Evolutionary conservation across 2,888 invertebrate genomes (phyloP).

Genomic region (Pseudococcus longispinus): DNA sequence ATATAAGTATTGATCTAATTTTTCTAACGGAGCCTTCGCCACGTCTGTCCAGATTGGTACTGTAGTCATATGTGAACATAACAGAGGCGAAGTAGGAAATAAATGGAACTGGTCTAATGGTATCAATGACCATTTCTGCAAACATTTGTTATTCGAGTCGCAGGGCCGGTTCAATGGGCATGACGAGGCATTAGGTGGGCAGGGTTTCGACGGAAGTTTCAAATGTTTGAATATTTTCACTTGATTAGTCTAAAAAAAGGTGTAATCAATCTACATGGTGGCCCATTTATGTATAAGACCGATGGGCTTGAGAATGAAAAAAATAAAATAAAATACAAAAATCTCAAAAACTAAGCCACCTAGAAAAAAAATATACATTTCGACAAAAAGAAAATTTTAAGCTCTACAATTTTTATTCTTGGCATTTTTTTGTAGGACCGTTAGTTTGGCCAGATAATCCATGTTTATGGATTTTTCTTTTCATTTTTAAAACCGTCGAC

Average conservation of each 20-base stretch:
- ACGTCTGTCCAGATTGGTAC: background rate
- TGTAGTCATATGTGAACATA: background rate
- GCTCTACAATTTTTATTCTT: no score
- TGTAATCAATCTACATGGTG: background rate
- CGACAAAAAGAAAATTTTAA: no score
- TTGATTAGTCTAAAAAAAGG: background rate
- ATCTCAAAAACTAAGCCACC: no score
- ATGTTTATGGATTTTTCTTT: no score
- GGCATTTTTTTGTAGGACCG: no score
- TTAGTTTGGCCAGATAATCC: no score
- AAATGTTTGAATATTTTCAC: background rate
- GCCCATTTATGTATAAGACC: no score
- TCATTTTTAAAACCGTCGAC: no score
- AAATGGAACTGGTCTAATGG: background rate
- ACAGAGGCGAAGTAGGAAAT: background rate
- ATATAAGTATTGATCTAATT: background rate
- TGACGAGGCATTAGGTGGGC: background rate
- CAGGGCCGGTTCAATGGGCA: background rate
- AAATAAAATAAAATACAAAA: no score
- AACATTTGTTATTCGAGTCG: background rate
- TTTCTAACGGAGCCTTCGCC: background rate
- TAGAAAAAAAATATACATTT: no score
- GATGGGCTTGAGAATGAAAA: no score
- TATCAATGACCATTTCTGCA: background rate
- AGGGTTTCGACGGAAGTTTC: background rate